Conservation (phyloP, 1,140 invertebrate species). For the Leptinotarsa lineolata region DNA sequence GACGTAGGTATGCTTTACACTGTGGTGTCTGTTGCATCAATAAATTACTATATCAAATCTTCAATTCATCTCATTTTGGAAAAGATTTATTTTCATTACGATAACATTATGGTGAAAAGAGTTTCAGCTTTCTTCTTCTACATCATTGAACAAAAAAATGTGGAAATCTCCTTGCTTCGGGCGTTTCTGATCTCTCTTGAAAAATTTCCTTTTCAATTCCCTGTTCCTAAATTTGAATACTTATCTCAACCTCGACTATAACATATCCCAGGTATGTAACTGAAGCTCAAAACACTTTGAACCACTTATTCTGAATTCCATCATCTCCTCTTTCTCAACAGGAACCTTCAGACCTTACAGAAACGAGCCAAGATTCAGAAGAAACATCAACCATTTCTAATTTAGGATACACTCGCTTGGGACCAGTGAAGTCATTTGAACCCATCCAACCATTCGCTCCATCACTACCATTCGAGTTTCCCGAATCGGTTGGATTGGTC, state of each 20-base stretch:
- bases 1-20: too few species aligned
- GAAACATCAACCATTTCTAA: slow-evolving; percentile 10
- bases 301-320: not conserved
- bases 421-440: slow-evolving; percentile 39
- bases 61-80: too few species aligned
- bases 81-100: too few species aligned
- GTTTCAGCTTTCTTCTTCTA: too few species aligned
- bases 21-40: too few species aligned
- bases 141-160: too few species aligned
- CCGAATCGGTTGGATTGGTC: slow-evolving; percentile 33
- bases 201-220: too few species aligned
- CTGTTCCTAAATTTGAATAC: too few species aligned
- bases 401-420: slow-evolving; percentile 28
- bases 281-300: not conserved
- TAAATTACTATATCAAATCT: too few species aligned
- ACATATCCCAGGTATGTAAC: not conserved
- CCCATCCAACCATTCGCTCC: slow-evolving; percentile 45
- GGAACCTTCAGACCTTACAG: not conserved
- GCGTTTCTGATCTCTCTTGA: too few species aligned
- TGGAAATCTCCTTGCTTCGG: too few species aligned
- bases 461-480: slow-evolving; percentile 42
- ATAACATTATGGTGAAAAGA: too few species aligned
- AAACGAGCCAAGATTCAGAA: not conserved
- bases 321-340: not conserved
- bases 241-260: not conserved